Percentiles rank a stretch among this genome's conserved stretches.
Conservation (phyloP, 2,888 invertebrate species). For the Leptothorax acervorum region DNA sequence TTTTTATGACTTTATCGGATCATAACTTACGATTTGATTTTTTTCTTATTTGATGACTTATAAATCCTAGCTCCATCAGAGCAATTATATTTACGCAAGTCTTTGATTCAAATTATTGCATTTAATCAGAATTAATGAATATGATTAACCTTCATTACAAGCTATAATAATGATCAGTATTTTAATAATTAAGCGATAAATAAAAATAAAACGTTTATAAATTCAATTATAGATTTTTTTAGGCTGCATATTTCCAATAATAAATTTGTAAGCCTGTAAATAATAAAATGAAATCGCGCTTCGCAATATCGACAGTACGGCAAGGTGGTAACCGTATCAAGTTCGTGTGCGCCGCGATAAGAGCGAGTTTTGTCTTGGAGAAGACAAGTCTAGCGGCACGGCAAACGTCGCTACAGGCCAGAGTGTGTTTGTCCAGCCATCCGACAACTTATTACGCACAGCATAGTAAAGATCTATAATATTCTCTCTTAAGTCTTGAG, state of each 20-base stretch:
- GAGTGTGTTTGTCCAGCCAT: no score
- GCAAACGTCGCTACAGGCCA: no score
- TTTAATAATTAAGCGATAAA: background rate
- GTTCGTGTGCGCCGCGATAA: no score
- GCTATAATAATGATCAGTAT: background rate
- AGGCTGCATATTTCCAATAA: background rate
- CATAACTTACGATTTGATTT: background rate
- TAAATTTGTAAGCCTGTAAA: no score
- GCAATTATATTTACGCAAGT: constrained; percentile 11
- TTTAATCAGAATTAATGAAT: constrained; percentile 11
- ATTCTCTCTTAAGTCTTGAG: no score
- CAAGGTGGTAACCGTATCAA: no score
- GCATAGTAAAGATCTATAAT: no score
- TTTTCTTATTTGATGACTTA: background rate
- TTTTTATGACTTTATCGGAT: background rate
- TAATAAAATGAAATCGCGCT: no score
- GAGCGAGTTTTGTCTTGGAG: no score
- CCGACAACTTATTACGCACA: no score
- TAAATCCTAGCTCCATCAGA: background rate
- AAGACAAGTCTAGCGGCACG: no score
- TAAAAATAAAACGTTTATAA: background rate
- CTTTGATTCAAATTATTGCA: background rate
- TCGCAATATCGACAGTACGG: no score
- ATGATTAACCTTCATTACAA: constrained; percentile 10
- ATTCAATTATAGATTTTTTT: background rate